These are phyloP conservation scores for Pachliopta kotzebuea DNA, from an alignment of 2,888 invertebrate genomes.

Conservation along the genomic window DNA sequence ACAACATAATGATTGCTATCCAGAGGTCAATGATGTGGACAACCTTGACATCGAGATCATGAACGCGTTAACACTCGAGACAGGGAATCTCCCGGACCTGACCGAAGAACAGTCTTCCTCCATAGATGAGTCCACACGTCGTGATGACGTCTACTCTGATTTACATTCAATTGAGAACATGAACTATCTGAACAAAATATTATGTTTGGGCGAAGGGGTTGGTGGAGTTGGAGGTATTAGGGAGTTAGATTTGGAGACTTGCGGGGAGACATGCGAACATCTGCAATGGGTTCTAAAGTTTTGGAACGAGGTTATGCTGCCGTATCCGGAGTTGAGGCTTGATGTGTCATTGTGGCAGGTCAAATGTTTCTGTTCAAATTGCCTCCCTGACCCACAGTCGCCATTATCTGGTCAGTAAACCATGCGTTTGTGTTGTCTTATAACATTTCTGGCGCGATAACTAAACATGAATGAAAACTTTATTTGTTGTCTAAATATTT, in stretches of 20 bases:
- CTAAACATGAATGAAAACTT: neutral
- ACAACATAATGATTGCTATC: constrained; percentile 68
- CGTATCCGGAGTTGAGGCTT: constrained; percentile 59
- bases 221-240: constrained; percentile 51
- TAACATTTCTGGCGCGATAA: too few species aligned
- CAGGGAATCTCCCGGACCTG: constrained; percentile 63
- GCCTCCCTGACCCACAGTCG: constrained; percentile 53
- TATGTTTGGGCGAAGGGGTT: constrained; percentile 50
- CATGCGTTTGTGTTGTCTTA: neutral
- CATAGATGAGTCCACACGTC: constrained; percentile 62
- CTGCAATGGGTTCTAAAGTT: constrained; percentile 63
- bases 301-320: constrained; percentile 59
- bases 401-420: constrained; percentile 51
- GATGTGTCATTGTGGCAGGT: constrained; percentile 66
- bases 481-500: neutral
- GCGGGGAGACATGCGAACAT: constrained; percentile 61
- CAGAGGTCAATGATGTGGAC: constrained; percentile 65
- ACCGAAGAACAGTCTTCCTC: constrained; percentile 68
- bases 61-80: constrained; percentile 61
- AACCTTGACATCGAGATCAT: constrained; percentile 64
- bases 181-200: constrained; percentile 56
- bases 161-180: constrained; percentile 55
- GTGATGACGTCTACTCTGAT: constrained; percentile 58
- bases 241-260: constrained; percentile 59
- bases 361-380: constrained; percentile 58